These are phyloP conservation scores for Ganaspis sp. DNA, from an alignment of 1,140 invertebrate genomes.

Conservation along the genomic window DNA sequence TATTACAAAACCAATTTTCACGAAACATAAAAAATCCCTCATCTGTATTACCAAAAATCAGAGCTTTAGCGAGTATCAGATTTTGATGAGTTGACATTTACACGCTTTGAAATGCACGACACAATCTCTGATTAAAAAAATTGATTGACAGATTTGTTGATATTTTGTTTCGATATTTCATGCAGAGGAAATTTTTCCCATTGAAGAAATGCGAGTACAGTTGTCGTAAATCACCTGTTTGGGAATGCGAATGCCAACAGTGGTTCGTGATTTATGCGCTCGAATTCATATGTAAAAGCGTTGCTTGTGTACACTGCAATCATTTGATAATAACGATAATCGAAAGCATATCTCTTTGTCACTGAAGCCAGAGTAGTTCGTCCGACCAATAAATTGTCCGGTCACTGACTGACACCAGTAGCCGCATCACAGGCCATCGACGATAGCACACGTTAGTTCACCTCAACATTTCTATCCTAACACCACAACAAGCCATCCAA, in stretches of 20 bases:
- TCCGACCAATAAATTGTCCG: conserved; percentile 30
- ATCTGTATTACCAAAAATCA: too few relatives aligned
- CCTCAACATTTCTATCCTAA: background rate
- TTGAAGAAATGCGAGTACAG: too few relatives aligned
- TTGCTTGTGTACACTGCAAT: conserved; percentile 1
- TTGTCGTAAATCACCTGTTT: background rate
- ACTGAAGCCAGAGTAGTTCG: conserved; percentile 20
- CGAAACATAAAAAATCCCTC: too few relatives aligned
- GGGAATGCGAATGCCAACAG: background rate
- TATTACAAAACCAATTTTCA: too few relatives aligned
- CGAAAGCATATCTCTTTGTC: conserved; percentile 28
- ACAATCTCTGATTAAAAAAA: too few relatives aligned
- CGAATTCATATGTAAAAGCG: background rate
- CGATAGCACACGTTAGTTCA: conserved; percentile 9
- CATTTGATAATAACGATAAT: conserved; percentile 30
- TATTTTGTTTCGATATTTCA: too few relatives aligned
- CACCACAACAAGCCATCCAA: background rate
- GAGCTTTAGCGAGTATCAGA: too few relatives aligned
- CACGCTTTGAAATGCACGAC: too few relatives aligned
- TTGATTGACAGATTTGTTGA: too few relatives aligned
- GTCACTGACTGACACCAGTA: conserved; percentile 29
- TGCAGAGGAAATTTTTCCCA: too few relatives aligned
- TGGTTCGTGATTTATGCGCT: background rate
- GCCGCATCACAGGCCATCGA: conserved; percentile 18
- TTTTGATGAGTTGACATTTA: too few relatives aligned